Conservation (phyloP, 2,797 vertebrate species). For the Octomys mimax region DNA sequence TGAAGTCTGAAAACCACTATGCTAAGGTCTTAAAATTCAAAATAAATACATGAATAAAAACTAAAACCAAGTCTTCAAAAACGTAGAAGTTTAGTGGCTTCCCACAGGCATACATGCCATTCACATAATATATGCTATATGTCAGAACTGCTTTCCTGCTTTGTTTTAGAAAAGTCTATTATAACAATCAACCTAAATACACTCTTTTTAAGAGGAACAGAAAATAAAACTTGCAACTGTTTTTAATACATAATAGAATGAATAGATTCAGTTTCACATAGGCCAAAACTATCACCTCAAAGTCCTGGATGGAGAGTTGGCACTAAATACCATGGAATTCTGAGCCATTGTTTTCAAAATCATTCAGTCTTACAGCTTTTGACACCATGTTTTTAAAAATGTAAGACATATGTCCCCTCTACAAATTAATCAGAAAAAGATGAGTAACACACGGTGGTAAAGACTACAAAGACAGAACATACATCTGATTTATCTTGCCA, state of each 20-base stretch:
- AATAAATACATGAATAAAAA: not conserved
- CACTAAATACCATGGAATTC: not conserved
- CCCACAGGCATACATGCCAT: not conserved
- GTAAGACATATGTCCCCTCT: constrained; percentile 11
- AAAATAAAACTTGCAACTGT: constrained; percentile 30
- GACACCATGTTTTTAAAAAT: not conserved
- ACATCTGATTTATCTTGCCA: constrained; percentile 39
- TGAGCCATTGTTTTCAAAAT: constrained; percentile 14
- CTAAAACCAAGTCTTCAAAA: not conserved
- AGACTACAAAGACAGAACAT: constrained; percentile 30
- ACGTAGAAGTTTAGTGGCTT: constrained; percentile 18
- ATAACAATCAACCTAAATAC: constrained; percentile 28
- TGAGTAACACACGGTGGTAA: not conserved
- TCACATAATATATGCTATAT: too few relatives aligned
- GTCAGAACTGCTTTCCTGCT: not conserved
- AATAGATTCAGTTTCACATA: constrained; percentile 13
- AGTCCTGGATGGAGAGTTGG: not conserved
- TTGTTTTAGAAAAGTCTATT: constrained; percentile 54
- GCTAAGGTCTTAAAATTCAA: constrained; percentile 56
- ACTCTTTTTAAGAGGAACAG: not conserved
- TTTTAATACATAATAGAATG: constrained; percentile 25
- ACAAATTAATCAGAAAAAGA: constrained; percentile 48
- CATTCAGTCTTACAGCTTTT: not conserved
- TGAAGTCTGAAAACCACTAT: constrained; percentile 34
- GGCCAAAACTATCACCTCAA: not conserved